Base-by-base conservation (phyloP, 2,888 invertebrate genomes). In the Tribolium freemani region DNA sequence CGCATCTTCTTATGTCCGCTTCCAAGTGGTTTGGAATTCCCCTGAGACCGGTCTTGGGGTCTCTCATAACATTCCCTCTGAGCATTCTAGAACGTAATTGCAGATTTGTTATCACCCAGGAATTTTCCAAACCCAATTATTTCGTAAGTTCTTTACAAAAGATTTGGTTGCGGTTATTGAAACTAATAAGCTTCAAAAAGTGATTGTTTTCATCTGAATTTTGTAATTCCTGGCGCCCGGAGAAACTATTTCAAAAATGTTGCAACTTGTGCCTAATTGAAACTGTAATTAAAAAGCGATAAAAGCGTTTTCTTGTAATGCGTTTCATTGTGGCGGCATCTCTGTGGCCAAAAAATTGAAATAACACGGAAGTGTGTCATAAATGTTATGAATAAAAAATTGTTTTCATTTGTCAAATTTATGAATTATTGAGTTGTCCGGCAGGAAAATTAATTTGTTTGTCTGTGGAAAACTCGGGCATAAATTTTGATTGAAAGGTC, bases 281-380 rank as follows among this genome's bases (percentile, higher is more conserved):
- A 9, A 38, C 11, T 11, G 31, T 30, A 13, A 31, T 56, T 38
- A 56, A 56, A 56, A 26, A 56, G 11, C 30, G 56, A 38, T 56
- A 56, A 56, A 56, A 56, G 56, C 56, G 38, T 38, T 56, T 10
- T 5, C 56, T 56, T 56, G 56, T 56, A 2, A 6, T n/a, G 54
- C 21, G 9, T 38, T 38, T 8, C 31, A 38, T 8, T n/a, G n/a
- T n/a, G 6, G 31, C 5, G 9, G 9, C 9, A 31, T 31, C 9
- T 38, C n/a, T 9, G 1, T 38, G 1, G 5, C 8, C 3, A 3
- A 9, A 38, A 38, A 38, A 9, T 3, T n/a, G 8, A 38, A 8
- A 38, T n/a, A 38, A 38, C n/a, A 38, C 2, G 38, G 38, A 38
- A 38, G n/a, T 38, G 38, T 3, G n/a, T 38, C 8, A 38, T 38